Evolutionary conservation across 2,888 invertebrate genomes (phyloP).

Genomic region (Spisula subtruncata): DNA sequence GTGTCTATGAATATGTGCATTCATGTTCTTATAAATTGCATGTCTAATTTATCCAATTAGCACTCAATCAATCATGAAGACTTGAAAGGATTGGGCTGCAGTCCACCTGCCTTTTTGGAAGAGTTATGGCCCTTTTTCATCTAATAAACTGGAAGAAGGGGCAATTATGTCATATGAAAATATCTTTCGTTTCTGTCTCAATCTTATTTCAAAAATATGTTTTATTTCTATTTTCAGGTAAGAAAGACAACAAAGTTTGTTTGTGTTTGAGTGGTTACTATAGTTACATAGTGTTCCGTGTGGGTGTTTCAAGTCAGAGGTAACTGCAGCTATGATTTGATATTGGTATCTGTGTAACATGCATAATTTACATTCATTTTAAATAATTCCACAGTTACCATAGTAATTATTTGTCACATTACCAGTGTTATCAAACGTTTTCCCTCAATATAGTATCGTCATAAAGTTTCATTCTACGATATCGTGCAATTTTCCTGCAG

Average conservation of each 20-base stretch:
- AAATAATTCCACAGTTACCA: neutral
- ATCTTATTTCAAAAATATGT: neutral
- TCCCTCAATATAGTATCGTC: neutral
- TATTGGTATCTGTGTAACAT: neutral
- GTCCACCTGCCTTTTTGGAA: too few species aligned
- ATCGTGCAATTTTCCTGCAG: neutral
- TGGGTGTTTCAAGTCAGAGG: neutral
- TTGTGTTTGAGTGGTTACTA: neutral
- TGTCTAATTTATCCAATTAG: too few species aligned
- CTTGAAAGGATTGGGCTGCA: too few species aligned
- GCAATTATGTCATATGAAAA: too few species aligned
- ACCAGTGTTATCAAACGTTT: neutral
- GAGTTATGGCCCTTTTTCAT: too few species aligned
- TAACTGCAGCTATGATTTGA: neutral
- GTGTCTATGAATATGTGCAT: too few species aligned
- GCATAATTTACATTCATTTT: neutral
- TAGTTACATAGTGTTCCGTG: too few species aligned
- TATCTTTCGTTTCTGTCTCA: too few species aligned
- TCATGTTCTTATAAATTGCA: too few species aligned
- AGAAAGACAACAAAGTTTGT: neutral
- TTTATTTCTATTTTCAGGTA: slow-evolving; percentile 23
- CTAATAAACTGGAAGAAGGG: too few species aligned
- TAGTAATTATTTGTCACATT: slow-evolving; percentile 6
- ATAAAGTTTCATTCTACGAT: neutral
- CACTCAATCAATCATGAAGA: too few species aligned